Percentiles rank a stretch among this genome's conserved stretches.
These are phyloP conservation scores for Fulmarus glacialis DNA, from an alignment of 2,113 vertebrate genomes.

Conservation along the genomic window DNA sequence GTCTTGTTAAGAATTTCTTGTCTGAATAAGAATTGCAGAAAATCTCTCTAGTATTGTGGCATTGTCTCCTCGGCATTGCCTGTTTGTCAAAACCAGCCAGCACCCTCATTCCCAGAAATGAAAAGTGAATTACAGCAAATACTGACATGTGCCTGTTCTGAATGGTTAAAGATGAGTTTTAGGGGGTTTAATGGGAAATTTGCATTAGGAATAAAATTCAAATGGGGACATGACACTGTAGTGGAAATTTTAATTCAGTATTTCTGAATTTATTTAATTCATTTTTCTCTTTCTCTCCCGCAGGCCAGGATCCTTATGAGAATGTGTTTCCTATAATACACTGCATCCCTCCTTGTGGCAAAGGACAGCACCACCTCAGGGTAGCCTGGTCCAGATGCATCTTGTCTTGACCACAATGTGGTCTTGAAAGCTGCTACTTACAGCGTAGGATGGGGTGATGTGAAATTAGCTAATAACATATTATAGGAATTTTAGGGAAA, in stretches of 20 bases:
- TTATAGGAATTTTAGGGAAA: neutral
- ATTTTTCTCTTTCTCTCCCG: neutral
- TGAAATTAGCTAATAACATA: neutral
- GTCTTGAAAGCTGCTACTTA: neutral
- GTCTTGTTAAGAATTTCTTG: constrained; percentile 31
- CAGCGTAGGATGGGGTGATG: rapidly evolving
- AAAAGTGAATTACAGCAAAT: neutral
- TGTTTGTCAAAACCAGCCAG: neutral
- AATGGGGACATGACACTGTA: neutral
- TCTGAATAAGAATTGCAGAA: neutral
- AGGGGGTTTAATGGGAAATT: neutral
- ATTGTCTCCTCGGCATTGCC: neutral
- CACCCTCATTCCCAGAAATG: neutral
- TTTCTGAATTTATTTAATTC: too few species aligned
- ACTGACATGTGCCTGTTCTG: neutral
- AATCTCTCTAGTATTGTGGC: neutral
- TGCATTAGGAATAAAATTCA: neutral
- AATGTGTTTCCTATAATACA: neutral
- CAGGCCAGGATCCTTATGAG: neutral
- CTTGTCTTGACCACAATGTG: neutral
- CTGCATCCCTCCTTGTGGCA: neutral
- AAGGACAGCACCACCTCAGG: neutral
- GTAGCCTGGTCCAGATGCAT: neutral
- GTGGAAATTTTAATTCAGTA: neutral
- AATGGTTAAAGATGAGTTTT: neutral